Conservation (phyloP, 1,140 invertebrate genomes). For the Leucophenga varia region DNA sequence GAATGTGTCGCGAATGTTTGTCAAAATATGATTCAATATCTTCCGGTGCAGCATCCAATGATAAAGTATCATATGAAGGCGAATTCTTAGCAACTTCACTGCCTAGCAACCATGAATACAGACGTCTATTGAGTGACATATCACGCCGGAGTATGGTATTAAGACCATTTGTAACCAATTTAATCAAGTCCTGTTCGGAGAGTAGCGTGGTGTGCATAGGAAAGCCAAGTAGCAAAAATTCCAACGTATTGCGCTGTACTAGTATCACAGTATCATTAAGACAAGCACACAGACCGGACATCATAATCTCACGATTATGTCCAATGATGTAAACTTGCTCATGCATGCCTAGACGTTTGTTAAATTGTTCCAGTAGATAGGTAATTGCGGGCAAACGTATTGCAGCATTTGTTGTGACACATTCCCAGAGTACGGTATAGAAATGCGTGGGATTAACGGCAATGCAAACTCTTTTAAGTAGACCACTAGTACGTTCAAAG, state of each 20-base stretch:
- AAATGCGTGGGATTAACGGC: constrained; percentile 80
- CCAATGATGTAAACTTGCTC: constrained; percentile 87
- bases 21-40: constrained; percentile 69
- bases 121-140: constrained; percentile 86
- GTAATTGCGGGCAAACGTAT: constrained; percentile 84
- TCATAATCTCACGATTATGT: constrained; percentile 80
- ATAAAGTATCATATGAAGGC: constrained; percentile 54
- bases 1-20: constrained; percentile 69
- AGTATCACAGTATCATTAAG: constrained; percentile 81
- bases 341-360: constrained; percentile 78
- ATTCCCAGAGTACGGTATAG: constrained; percentile 89
- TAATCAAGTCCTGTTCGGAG: constrained; percentile 71
- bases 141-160: constrained; percentile 84
- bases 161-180: constrained; percentile 77
- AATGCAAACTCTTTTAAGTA: constrained; percentile 76
- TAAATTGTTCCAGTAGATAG: constrained; percentile 81
- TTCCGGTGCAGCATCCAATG: constrained; percentile 37
- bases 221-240: constrained; percentile 82
- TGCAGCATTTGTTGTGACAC: constrained; percentile 76
- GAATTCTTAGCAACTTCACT: constrained; percentile 67
- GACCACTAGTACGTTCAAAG: constrained; percentile 76
- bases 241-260: constrained; percentile 84
- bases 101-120: constrained; percentile 83
- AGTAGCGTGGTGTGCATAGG: constrained; percentile 84
- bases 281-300: constrained; percentile 58